These are phyloP conservation scores for Pampusana beccarii DNA, from an alignment of 2,113 vertebrate species.

Conservation along the genomic window DNA sequence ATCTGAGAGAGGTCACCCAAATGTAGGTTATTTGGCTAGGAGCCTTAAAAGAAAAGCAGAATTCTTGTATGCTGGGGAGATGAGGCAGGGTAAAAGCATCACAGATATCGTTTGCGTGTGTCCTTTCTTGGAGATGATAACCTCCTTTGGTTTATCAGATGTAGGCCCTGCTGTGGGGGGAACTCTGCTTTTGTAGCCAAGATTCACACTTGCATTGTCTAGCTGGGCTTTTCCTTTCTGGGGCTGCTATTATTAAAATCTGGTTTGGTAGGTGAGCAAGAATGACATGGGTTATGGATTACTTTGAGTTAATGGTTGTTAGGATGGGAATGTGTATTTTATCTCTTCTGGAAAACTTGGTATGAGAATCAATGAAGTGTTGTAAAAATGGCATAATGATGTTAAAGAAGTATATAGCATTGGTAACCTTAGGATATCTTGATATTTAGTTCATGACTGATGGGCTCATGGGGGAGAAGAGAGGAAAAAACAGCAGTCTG, in stretches of 20 bases:
- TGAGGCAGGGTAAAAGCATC: neutral
- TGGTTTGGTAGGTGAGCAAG: neutral
- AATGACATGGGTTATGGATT: neutral
- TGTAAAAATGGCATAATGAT: neutral
- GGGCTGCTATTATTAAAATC: neutral
- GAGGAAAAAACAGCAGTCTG: neutral
- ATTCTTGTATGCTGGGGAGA: neutral
- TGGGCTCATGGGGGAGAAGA: neutral
- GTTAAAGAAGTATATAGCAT: neutral
- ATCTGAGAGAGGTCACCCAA: rapidly evolving
- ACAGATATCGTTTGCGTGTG: neutral
- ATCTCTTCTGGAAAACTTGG: neutral
- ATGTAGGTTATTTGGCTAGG: neutral
- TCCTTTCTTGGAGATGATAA: neutral
- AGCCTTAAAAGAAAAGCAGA: neutral
- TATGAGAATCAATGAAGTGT: neutral
- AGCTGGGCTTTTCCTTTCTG: neutral
- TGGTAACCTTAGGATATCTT: neutral
- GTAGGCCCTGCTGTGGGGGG: neutral
- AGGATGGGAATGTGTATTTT: neutral
- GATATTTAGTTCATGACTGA: neutral
- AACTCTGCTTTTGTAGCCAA: neutral
- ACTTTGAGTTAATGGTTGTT: neutral
- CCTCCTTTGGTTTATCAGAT: neutral
- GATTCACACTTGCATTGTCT: neutral